Conservation (phyloP, 35 echinoderm and acorn worm genomes). For the Diadema setosum region DNA sequence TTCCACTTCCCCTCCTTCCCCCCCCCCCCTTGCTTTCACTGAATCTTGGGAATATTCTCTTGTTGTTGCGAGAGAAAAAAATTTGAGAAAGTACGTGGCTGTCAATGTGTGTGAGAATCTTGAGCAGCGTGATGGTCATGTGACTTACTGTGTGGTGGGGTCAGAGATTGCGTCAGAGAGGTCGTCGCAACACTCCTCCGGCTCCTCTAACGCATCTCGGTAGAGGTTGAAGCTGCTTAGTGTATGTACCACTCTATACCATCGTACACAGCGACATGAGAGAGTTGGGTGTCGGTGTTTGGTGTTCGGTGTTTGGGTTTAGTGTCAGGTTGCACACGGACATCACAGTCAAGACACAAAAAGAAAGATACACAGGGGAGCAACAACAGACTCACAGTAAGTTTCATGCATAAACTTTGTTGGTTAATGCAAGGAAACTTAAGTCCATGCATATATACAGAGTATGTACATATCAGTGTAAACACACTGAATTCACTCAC, state of each 20-base stretch:
- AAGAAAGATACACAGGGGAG: not conserved
- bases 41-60: no score
- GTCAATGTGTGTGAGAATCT: no score
- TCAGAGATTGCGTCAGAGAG: constrained; percentile 88
- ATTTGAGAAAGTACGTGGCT: no score
- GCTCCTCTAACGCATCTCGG: constrained; percentile 66
- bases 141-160: constrained; percentile 97
- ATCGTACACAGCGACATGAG: constrained; percentile 1
- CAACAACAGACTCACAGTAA: not conserved
- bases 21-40: no score
- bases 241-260: constrained; percentile 60
- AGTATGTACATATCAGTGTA: no score
- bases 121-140: no score
- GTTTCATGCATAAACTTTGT: not conserved
- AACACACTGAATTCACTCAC: no score
- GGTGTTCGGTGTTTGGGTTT: not conserved
- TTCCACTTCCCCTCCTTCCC: no score
- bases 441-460: no score
- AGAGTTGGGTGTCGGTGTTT: not conserved
- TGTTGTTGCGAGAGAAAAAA: no score
- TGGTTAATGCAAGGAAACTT: no score
- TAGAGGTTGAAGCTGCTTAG: constrained; percentile 89
- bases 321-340: not conserved
- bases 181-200: constrained; percentile 82
- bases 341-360: not conserved